These are phyloP conservation scores for Euglossa dilemma DNA, from an alignment of 1,140 invertebrate species.

Conservation along the genomic window DNA sequence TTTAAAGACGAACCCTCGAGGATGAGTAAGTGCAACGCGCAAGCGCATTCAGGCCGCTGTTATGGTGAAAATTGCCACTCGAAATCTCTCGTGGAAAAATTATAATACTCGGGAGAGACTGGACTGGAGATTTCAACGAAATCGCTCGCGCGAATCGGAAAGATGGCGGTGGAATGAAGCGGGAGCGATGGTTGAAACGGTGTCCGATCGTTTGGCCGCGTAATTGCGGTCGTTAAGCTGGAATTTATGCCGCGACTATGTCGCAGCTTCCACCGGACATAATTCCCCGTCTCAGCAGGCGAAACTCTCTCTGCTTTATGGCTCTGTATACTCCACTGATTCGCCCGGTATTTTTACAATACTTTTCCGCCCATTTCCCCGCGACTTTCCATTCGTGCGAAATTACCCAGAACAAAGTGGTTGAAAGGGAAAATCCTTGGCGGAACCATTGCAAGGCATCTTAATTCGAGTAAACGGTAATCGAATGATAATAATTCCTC, in stretches of 20 bases:
- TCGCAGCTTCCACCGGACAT: background rate
- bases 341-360: conserved; percentile 53
- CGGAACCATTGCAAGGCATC: conserved; percentile 23
- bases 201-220: background rate
- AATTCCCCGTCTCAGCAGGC: background rate
- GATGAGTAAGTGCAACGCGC: no score
- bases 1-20: background rate
- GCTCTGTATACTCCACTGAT: conserved; percentile 25
- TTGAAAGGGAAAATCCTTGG: conserved; percentile 39
- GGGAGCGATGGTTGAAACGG: background rate
- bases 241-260: background rate
- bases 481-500: conserved; percentile 21
- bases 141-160: background rate
- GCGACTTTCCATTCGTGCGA: conserved; percentile 40
- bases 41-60: no score
- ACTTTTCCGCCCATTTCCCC: conserved; percentile 33
- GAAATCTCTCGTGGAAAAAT: background rate
- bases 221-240: background rate
- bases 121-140: background rate
- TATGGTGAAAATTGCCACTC: no score
- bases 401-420: conserved; percentile 57
- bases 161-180: background rate
- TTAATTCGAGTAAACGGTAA: conserved; percentile 55
- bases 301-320: conserved; percentile 26
- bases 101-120: background rate